Evolutionary conservation across 2,113 vertebrate genomes (phyloP), one percentile per base, ranked within the genome.

Genomic region (Ivindomyrus marchei): DNA sequence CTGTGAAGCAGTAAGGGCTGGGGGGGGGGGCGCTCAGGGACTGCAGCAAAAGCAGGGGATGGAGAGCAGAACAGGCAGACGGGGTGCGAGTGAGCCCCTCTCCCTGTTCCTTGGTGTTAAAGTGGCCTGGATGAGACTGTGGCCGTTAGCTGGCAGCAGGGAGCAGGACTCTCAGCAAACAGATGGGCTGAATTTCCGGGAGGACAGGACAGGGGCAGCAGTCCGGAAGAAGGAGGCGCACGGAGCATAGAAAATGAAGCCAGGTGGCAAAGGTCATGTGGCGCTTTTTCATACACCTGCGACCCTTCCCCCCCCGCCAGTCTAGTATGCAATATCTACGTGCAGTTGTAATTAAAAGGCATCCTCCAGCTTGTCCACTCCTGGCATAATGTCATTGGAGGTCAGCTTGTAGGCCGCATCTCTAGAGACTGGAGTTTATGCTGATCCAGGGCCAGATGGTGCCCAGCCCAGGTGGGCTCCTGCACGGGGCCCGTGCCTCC

Each of bases 301-400:
- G 19, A 24, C 39, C 45, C 19, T 1, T 42, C 19, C 17, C 36
- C 36, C 42, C 7, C 2, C 45, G 0, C 19, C 83, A 85, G 83
- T 45, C 83, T 24, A n/a, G 21, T 47, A 46, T 39, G 36, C 31
- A 84, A 84, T 84, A 10, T 42, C 80, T 84, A 24, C 9, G 19
- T 27, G 21, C 27, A 83, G 70, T 47, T 56, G 90, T 93, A 91
- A 93, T 91, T 91, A 92, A 90, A 45, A 88, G 31, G 11, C 91
- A 89, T 77, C 47, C 88, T 15, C 49, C 53, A 62, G 85, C 74
- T 83, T 27, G 31, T 53, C 77, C 21, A 89, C 74, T 91, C 42
- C 84, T 52, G 6, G 85, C 87, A 87, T 86, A 87, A 74, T 56
- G 49, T 77, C 11, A 7, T 31, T 27, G 17, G 56, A 27, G 91